These are phyloP conservation scores for Euplexia lucipara DNA, from an alignment of 2,888 invertebrate genomes.

Conservation along the genomic window DNA sequence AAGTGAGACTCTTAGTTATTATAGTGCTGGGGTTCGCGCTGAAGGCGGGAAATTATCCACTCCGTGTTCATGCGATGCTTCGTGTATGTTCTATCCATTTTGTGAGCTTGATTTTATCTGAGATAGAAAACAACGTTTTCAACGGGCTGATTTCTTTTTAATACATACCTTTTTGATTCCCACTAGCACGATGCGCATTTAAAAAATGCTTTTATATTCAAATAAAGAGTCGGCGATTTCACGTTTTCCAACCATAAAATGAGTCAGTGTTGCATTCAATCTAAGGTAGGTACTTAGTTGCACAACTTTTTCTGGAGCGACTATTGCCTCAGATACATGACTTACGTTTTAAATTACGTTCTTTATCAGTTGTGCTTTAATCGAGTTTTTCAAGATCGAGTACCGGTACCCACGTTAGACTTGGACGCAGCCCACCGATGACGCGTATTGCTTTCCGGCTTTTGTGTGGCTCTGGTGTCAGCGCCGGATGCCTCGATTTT, in stretches of 20 bases:
- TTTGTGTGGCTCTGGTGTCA: constrained; percentile 55
- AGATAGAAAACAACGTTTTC: constrained; percentile 48
- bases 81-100: constrained; percentile 47
- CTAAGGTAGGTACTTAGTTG: constrained; percentile 14
- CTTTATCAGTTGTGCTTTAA: constrained; percentile 40
- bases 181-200: constrained; percentile 17
- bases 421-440: constrained; percentile 24
- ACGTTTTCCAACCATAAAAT: constrained; percentile 42
- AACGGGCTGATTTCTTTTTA: constrained; percentile 58
- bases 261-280: constrained; percentile 32
- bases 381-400: constrained; percentile 49
- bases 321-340: constrained; percentile 38
- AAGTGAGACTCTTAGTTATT: constrained; percentile 55
- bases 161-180: constrained; percentile 39
- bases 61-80: constrained; percentile 46
- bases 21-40: constrained; percentile 40
- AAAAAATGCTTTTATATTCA: constrained; percentile 12
- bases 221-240: constrained; percentile 47
- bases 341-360: constrained; percentile 48
- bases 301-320: constrained; percentile 38
- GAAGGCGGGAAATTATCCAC: constrained; percentile 52
- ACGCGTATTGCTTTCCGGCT: constrained; percentile 71
- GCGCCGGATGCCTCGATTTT: constrained; percentile 33
- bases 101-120: constrained; percentile 54
- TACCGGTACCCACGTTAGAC: constrained; percentile 19